Evolutionary conservation across 2,797 vertebrate species (phyloP).

Genomic region (Moxostoma hubbsi): DNA sequence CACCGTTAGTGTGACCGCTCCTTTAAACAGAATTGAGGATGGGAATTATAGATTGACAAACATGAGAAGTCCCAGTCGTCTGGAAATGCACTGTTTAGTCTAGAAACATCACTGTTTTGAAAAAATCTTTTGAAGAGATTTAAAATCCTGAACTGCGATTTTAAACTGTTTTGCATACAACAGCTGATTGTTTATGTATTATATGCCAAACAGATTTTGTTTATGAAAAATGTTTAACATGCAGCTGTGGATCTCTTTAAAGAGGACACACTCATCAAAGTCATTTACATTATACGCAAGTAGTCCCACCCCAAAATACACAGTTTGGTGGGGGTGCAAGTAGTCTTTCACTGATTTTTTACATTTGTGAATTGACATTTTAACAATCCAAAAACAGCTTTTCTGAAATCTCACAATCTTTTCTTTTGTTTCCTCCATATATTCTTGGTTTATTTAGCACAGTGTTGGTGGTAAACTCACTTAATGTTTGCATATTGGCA

Average conservation of each 20-base stretch:
- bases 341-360: background rate
- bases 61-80: background rate
- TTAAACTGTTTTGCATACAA: constrained; percentile 7
- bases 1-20: background rate
- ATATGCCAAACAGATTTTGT: constrained; percentile 13
- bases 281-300: constrained; percentile 1
- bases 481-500: no score
- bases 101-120: background rate
- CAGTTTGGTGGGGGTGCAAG: background rate
- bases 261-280: background rate
- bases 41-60: background rate
- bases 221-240: constrained; percentile 1
- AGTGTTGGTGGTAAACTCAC: no score
- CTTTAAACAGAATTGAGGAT: background rate
- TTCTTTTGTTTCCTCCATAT: constrained; percentile 1
- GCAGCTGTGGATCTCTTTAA: constrained; percentile 7
- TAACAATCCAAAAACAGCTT: background rate
- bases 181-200: background rate
- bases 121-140: background rate
- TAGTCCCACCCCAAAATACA: background rate
- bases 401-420: constrained; percentile 26
- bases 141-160: background rate
- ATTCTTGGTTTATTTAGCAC: background rate
- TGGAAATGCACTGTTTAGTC: background rate
- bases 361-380: background rate